Percentiles rank a stretch among this genome's conserved stretches.
phyloP scores from a whole-genome alignment of 2,797 vertebrate species.

The Syngnathus rostellatus region DNA sequence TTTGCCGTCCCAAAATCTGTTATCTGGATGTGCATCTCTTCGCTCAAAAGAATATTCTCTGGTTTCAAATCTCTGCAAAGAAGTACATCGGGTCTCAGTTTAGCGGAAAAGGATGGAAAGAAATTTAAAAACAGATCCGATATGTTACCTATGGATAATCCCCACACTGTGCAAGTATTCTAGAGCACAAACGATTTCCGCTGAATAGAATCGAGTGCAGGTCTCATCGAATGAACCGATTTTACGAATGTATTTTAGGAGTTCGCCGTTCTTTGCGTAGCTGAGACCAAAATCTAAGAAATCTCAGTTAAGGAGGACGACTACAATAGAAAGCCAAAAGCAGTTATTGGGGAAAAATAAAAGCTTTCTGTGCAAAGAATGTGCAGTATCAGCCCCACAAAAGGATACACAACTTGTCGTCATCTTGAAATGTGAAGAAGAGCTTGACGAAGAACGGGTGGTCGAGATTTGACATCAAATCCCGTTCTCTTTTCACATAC shows the following conservation, averaged over 20 bases:
- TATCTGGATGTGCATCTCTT: slow-evolving; percentile 99
- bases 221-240: slow-evolving; percentile 99
- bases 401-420: slow-evolving; percentile 99
- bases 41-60: slow-evolving; percentile 96
- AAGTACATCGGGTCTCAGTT: slow-evolving; percentile 10
- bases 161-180: slow-evolving; percentile 96
- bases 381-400: neutral
- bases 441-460: slow-evolving; percentile 98
- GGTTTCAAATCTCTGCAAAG: slow-evolving; percentile 91
- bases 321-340: slow-evolving; percentile 2
- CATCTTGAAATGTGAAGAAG: slow-evolving; percentile 99
- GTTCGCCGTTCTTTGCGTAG: slow-evolving; percentile 97
- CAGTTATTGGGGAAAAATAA: neutral
- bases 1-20: slow-evolving; percentile 99
- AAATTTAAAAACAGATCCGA: neutral
- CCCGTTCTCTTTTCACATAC: slow-evolving; percentile 94
- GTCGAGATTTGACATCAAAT: slow-evolving; percentile 95
- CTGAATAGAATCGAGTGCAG: slow-evolving; percentile 96
- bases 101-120: neutral
- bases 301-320: slow-evolving; percentile 71
- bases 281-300: slow-evolving; percentile 95
- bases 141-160: slow-evolving; percentile 92
- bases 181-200: slow-evolving; percentile 93
- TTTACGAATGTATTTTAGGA: slow-evolving; percentile 98
- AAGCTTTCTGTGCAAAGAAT: neutral